A percentile compares a stretch with the other conserved stretches of the same genome.
Evolutionary conservation across 2,888 invertebrate genomes (phyloP).

Genomic region (Thecophora atra): DNA sequence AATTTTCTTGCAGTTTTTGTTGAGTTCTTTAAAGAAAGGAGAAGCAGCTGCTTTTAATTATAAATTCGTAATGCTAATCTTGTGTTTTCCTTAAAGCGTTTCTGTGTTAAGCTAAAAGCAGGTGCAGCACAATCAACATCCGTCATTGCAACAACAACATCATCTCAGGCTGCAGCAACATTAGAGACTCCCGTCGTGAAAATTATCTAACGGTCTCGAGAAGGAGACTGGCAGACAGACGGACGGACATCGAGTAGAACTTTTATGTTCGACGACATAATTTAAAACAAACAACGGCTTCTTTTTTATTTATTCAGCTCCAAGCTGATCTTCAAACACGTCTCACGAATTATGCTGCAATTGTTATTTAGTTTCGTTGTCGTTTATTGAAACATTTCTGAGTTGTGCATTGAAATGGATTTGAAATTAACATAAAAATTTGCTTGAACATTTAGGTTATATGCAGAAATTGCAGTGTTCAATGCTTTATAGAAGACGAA

Average conservation of each 20-base stretch:
- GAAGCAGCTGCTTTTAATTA: background rate
- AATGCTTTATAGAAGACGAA: too few species aligned
- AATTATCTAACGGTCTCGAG: background rate
- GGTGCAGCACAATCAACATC: background rate
- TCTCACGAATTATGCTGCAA: conserved; percentile 5
- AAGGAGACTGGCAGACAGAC: background rate
- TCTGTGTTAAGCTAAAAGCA: background rate
- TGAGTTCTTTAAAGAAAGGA: background rate
- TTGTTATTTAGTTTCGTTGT: too few species aligned
- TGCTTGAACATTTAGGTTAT: background rate
- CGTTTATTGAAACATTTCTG: background rate
- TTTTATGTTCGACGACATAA: background rate
- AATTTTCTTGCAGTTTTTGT: too few species aligned
- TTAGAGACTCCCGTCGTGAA: background rate
- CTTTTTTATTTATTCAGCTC: background rate
- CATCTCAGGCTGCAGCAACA: background rate
- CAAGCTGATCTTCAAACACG: background rate
- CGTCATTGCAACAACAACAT: background rate
- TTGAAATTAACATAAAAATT: conserved; percentile 12
- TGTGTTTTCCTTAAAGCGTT: background rate
- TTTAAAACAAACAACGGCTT: background rate
- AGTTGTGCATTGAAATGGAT: conserved; percentile 1
- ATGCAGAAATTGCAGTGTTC: too few species aligned
- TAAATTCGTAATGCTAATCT: background rate
- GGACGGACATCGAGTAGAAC: background rate